Conservation (phyloP, 2,113 vertebrate species). For the Mungos mungo region DNA sequence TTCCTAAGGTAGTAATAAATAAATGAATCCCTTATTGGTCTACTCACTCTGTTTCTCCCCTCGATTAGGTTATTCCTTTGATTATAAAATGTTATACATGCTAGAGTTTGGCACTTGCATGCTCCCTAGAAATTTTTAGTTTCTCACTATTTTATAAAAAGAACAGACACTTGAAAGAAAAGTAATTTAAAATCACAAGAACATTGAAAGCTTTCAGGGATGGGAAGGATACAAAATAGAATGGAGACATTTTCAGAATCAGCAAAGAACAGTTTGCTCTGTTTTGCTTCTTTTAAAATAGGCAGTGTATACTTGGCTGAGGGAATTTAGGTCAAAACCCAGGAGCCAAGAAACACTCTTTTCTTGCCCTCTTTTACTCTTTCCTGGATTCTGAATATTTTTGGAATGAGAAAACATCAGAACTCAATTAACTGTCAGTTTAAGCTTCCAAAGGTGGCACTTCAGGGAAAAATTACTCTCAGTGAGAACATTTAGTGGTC, state of each 20-base stretch:
- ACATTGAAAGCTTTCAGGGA: conserved; percentile 40
- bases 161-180: conserved; percentile 47
- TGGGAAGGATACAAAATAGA: conserved; percentile 44
- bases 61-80: conserved; percentile 30
- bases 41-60: neutral
- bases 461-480: neutral
- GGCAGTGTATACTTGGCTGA: neutral
- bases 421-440: conserved; percentile 18
- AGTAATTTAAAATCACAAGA: conserved; percentile 47
- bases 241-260: conserved; percentile 18
- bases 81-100: conserved; percentile 40
- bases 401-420: conserved; percentile 10
- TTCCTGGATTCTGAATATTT: conserved; percentile 9
- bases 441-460: neutral
- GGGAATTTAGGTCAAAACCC: conserved; percentile 18
- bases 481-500: neutral
- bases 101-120: neutral
- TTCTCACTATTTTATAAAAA: conserved; percentile 54
- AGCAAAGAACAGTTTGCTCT: conserved; percentile 23
- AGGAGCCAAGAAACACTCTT: neutral
- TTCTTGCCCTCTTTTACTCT: neutral
- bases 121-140: conserved; percentile 9
- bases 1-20: neutral
- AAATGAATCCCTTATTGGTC: neutral
- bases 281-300: neutral